Evolutionary conservation across 1,140 invertebrate genomes (phyloP).

Genomic region (Eulimnadia texana): DNA sequence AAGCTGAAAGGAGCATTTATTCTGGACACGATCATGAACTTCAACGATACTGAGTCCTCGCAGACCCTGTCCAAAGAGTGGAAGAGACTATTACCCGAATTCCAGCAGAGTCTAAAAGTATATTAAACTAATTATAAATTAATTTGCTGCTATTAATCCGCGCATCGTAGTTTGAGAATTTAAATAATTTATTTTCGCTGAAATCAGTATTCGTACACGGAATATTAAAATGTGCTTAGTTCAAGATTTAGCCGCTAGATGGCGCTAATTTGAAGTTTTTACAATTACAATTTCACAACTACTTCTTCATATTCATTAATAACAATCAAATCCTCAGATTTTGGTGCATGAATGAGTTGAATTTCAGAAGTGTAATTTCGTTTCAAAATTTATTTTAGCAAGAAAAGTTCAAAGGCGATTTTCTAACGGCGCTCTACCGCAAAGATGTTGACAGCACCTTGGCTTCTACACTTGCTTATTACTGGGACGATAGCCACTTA

Average conservation of each 20-base stretch:
- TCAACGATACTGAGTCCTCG: slow-evolving; percentile 25
- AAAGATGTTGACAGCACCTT: slow-evolving; percentile 10
- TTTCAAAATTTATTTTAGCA: slow-evolving; percentile 3
- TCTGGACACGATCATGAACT: slow-evolving; percentile 32
- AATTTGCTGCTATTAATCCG: background rate
- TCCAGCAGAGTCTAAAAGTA: slow-evolving; percentile 8
- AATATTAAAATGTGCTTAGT: too few species aligned
- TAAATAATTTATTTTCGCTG: too few species aligned
- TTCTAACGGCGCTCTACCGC: slow-evolving; percentile 15
- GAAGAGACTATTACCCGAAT: slow-evolving; percentile 2
- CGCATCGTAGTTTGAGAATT: too few species aligned
- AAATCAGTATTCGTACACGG: too few species aligned
- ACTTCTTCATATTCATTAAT: too few species aligned
- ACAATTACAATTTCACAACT: too few species aligned
- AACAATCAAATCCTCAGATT: background rate
- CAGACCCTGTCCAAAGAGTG: slow-evolving; percentile 22
- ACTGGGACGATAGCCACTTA: slow-evolving; percentile 11
- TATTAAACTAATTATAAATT: background rate
- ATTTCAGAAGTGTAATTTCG: too few species aligned
- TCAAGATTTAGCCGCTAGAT: too few species aligned
- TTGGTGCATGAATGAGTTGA: too few species aligned
- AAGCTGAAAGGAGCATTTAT: slow-evolving; percentile 29
- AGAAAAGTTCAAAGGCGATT: slow-evolving; percentile 15
- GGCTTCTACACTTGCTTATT: slow-evolving; percentile 8
- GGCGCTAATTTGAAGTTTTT: too few species aligned